Base-by-base conservation (phyloP, 2,113 vertebrate species). In the Vimba vimba region DNA sequence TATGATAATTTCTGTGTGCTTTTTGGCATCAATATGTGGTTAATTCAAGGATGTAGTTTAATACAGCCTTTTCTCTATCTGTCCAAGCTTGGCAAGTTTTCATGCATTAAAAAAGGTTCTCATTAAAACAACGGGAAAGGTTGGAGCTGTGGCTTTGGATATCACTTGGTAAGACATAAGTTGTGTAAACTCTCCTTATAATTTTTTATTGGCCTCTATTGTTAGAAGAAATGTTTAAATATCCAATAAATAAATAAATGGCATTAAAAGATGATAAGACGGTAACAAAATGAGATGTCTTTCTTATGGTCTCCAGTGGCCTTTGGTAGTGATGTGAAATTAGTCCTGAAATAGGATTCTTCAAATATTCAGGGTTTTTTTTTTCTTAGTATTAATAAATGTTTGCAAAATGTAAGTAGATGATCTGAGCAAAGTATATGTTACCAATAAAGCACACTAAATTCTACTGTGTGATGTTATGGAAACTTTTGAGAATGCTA, bases 11-110 rank as follows among this genome's bases (percentile, higher is more conserved):
- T 52, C 52, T 79, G 74, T 84, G 7, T 78, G 50, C 3, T 55
- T 27, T 1, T 52, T 17, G 75, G 47, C 15, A 57, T 17, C 50
- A 78, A 78, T 78, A 10, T 33, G 27, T 79, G 59, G 39, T 47
- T 50, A 25, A 13, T 52, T 47, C n/a, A 76, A 25, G 39, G 9
- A 57, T 21, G 4, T 19, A 23, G 73, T 76, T 47, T 76, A 19
- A 52, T 76, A 76, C 73, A 76, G n/a, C 45, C 45, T 50, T 15
- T 9, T 76, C 73, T 76, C 3, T 50, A 52, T 52, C 45, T 76
- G 15, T 25, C 43, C 45, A 76, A 76, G n/a, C 73, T 27, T 76
- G 43, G 45, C 12, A 50, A 52, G 45, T 45, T 76, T 27, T 43
- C 57, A 27, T 80, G 59, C 78, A 19, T 27, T 12, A 47, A 47